Base-by-base conservation (phyloP, 2,113 vertebrate species). In the Calidris pygmaea region DNA sequence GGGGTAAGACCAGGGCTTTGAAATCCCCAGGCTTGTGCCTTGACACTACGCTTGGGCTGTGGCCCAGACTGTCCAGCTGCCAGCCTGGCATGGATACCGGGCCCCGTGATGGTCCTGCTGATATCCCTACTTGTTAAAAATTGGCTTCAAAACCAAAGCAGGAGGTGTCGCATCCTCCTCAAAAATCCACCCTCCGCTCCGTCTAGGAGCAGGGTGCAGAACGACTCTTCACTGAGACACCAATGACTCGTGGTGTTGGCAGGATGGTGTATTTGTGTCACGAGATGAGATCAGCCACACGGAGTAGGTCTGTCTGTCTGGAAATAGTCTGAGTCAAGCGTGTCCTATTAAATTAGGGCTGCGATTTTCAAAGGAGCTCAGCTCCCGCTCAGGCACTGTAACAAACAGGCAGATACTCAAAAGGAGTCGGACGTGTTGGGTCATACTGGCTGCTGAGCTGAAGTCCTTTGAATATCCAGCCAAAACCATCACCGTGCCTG, bases 341-440 rank as follows among this genome's bases (percentile, higher is more conserved):
- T 94, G 95, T 91, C 92, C 79, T 96, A 72, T 93, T 89, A 94
- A 95, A 94, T 96, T 71, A 90, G 92, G 75, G 76, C 73, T 87
- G 82, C 6, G 63, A 90, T 95, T 94, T 95, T 90, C 93, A 95
- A 92, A 94, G 50, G 65, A 92, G 75, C 73, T 90, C 68, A 68
- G 85, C 60, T 95, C 76, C 52, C 27, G 30, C 76, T 95, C 81
- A 77, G 71, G 79, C 72, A 84, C 68, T 72, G 60, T 92, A 92
- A 87, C 76, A 87, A 88, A 85, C 47, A 75, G 85, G 59, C 48
- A 10, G 68, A 81, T 86, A 71, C 43, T 93, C 88, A 84, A 91
- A 90, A 89, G 76, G 87, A 87, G 47, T 60, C 0, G 7, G 87
- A 90, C 1, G 3, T 82, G 89, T 78, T 95, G 56, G 94, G 93